Percentiles rank a stretch among this genome's conserved stretches.
Evolutionary conservation across 2,113 vertebrate species (phyloP).

Genomic region (mouse (Mus musculus)): DNA sequence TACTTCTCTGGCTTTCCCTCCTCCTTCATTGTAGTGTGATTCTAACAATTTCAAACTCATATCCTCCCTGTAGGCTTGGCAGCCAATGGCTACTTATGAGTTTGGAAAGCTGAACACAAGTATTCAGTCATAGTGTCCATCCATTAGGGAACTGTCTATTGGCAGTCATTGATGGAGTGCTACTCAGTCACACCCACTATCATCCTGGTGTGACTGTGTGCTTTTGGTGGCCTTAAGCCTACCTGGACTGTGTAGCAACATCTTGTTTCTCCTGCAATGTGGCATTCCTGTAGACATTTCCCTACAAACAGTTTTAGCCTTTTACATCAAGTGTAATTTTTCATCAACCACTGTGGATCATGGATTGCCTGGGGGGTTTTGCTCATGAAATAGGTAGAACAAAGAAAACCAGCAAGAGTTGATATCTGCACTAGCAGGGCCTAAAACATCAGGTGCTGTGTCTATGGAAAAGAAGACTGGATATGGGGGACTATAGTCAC

Average conservation of each 20-base stretch:
- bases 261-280: neutral
- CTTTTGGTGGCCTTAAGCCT: neutral
- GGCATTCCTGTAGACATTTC: neutral
- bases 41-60: neutral
- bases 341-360: neutral
- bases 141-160: neutral
- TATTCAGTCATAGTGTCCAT: neutral
- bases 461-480: neutral
- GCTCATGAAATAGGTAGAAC: neutral
- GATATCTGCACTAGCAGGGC: neutral
- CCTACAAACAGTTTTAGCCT: neutral
- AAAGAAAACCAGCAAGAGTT: neutral
- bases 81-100: neutral
- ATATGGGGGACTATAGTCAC: neutral
- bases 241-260: accelerated
- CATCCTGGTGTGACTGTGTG: accelerated
- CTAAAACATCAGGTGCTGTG: neutral
- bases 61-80: neutral
- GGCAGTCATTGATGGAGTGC: accelerated
- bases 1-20: neutral
- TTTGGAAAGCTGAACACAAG: neutral
- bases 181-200: neutral
- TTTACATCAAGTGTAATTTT: neutral
- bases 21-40: neutral
- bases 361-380: neutral